Evolutionary conservation across 2,113 vertebrate genomes (phyloP).

Genomic region (Anas platyrhynchos): DNA sequence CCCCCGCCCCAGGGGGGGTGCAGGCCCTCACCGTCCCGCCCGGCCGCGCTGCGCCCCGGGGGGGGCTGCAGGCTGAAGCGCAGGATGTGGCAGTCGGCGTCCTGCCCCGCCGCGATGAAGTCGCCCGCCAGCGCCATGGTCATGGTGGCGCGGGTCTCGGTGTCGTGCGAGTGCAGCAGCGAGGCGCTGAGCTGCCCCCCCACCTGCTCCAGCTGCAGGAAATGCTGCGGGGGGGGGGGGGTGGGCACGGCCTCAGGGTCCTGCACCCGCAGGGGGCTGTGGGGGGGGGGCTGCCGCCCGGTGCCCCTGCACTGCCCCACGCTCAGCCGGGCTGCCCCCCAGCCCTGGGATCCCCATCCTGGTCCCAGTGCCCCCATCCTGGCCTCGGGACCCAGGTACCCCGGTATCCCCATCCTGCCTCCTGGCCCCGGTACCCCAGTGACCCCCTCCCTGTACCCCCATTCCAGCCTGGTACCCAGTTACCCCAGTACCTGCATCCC

Average conservation of each 20-base stretch:
- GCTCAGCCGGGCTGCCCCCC: background rate
- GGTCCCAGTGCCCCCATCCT: too few relatives aligned
- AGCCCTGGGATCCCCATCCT: too few relatives aligned
- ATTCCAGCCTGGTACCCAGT: too few relatives aligned
- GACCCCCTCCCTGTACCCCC: too few relatives aligned
- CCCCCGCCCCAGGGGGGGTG: background rate
- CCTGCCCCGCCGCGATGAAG: constrained; percentile 91
- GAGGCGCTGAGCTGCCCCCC: constrained; percentile 84
- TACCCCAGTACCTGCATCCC: too few relatives aligned
- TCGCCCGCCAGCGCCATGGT: constrained; percentile 87
- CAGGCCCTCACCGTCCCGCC: constrained; percentile 73
- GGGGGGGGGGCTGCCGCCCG: too few relatives aligned
- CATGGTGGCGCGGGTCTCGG: constrained; percentile 91
- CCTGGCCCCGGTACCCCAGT: too few relatives aligned
- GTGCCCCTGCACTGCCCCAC: too few relatives aligned
- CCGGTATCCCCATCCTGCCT: too few relatives aligned
- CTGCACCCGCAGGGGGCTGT: too few relatives aligned
- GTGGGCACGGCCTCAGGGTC: background rate
- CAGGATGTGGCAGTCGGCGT: constrained; percentile 88
- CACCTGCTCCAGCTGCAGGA: constrained; percentile 86
- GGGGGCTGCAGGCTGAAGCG: constrained; percentile 69
- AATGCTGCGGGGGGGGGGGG: constrained; percentile 81
- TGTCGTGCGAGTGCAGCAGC: constrained; percentile 90
- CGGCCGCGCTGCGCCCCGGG: background rate
- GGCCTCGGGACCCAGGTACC: too few relatives aligned